These are phyloP conservation scores for Drosophila micromelanica DNA, from an alignment of 1,140 invertebrate genomes.

Conservation along the genomic window DNA sequence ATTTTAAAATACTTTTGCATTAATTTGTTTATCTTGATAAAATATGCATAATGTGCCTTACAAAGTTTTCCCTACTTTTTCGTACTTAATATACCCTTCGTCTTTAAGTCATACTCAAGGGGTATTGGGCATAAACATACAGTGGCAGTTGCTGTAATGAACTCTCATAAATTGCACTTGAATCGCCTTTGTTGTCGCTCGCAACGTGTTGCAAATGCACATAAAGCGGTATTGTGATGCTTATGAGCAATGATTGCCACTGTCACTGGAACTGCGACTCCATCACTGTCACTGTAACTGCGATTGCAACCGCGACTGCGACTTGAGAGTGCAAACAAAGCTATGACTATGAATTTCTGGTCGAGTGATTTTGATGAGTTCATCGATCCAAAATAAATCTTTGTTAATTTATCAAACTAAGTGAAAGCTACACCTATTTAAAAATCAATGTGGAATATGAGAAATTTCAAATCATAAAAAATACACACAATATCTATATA, in stretches of 20 bases:
- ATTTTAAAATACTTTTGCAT: too few species aligned
- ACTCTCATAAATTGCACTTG: slow-evolving; percentile 46
- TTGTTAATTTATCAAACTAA: not conserved
- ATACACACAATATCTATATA: too few species aligned
- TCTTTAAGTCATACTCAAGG: too few species aligned
- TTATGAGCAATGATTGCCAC: slow-evolving; percentile 16
- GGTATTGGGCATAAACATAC: slow-evolving; percentile 8
- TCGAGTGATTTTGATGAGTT: slow-evolving; percentile 10
- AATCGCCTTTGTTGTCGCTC: slow-evolving; percentile 52
- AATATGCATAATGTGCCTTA: too few species aligned
- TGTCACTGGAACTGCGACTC: not conserved
- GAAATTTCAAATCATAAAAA: too few species aligned
- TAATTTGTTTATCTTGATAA: too few species aligned
- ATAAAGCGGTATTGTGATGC: slow-evolving; percentile 18
- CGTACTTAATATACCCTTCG: too few species aligned
- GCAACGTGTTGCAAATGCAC: slow-evolving; percentile 44
- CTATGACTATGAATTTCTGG: slow-evolving; percentile 5
- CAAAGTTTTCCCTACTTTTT: too few species aligned
- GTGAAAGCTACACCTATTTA: not conserved
- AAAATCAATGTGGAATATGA: too few species aligned
- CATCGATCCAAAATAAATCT: slow-evolving; percentile 11
- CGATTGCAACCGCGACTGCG: not conserved
- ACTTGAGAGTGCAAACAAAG: slow-evolving; percentile 12
- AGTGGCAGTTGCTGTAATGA: slow-evolving; percentile 53
- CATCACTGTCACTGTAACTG: not conserved